These are phyloP conservation scores for Microcebus lehilahytsara DNA, from an alignment of 2,113 vertebrate species.

Conservation along the genomic window DNA sequence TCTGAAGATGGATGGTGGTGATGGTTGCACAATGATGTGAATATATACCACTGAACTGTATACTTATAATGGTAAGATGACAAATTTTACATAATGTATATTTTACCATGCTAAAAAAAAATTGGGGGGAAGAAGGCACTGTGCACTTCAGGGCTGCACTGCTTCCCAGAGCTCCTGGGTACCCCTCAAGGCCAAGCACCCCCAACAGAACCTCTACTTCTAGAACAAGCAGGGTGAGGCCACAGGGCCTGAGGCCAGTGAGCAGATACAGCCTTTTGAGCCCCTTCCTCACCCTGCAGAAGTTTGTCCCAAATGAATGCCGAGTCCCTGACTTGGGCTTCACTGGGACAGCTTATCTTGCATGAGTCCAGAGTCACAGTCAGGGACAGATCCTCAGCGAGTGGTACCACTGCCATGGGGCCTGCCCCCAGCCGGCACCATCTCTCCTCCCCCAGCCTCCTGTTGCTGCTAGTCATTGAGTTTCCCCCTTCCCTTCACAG, in stretches of 20 bases:
- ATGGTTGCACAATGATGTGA: neutral
- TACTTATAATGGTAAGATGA: neutral
- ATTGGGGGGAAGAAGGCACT: fast-evolving
- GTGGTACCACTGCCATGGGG: fast-evolving
- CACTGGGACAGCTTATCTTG: neutral
- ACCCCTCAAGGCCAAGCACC: neutral
- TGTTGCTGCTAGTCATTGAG: neutral
- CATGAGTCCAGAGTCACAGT: neutral
- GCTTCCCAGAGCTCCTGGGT: neutral
- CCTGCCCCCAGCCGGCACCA: neutral
- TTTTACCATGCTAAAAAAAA: neutral
- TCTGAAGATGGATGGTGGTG: neutral
- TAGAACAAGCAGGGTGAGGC: neutral
- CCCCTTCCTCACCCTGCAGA: neutral
- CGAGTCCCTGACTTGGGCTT: neutral
- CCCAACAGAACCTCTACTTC: neutral
- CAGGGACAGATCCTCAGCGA: no score
- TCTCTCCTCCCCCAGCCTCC: neutral
- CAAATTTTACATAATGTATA: no score
- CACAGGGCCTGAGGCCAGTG: neutral
- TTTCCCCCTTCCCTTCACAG: neutral
- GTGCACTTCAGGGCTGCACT: neutral
- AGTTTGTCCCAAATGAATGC: neutral
- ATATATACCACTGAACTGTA: neutral
- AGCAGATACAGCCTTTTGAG: neutral